phyloP scores from a whole-genome alignment of 2,888 invertebrate species.

The Molorchus minor region DNA sequence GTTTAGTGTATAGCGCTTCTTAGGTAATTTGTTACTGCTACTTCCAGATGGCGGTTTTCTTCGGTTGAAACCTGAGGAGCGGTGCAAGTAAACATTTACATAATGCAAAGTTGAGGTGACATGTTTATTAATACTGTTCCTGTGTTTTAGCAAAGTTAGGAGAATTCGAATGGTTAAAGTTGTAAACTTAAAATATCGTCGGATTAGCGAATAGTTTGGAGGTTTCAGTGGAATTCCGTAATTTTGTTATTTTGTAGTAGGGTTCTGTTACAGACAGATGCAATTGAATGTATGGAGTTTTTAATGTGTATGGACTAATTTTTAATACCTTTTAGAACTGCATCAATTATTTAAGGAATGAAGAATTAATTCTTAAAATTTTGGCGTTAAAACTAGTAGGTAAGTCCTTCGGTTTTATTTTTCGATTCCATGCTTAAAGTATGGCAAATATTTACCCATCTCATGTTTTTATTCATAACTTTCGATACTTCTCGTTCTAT shows the following conservation, averaged over 20 bases:
- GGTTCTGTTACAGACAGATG: too few relatives aligned
- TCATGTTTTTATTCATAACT: too few relatives aligned
- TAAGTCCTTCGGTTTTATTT: too few relatives aligned
- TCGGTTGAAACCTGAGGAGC: constrained; percentile 23
- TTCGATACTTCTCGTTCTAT: too few relatives aligned
- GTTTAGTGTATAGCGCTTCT: constrained; percentile 24
- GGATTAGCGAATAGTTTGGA: constrained; percentile 5
- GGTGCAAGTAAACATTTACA: constrained; percentile 28
- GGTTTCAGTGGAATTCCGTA: constrained; percentile 16
- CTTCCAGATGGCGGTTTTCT: constrained; percentile 36
- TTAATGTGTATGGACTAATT: too few relatives aligned
- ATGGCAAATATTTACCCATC: too few relatives aligned
- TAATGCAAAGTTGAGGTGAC: constrained; percentile 26
- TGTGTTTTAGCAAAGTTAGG: constrained; percentile 22
- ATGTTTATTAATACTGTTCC: constrained; percentile 29
- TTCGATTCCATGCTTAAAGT: too few relatives aligned
- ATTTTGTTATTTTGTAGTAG: constrained; percentile 2
- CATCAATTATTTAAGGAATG: too few relatives aligned
- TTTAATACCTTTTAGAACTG: too few relatives aligned
- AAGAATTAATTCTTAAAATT: too few relatives aligned
- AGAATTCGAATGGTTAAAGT: constrained; percentile 9
- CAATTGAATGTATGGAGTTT: too few relatives aligned
- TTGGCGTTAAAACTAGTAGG: too few relatives aligned
- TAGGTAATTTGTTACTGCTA: constrained; percentile 34
- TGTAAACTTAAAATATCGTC: constrained; percentile 9